Evolutionary conservation across 1,140 invertebrate species (phyloP).

Genomic region (Drosophila ogumai): DNA sequence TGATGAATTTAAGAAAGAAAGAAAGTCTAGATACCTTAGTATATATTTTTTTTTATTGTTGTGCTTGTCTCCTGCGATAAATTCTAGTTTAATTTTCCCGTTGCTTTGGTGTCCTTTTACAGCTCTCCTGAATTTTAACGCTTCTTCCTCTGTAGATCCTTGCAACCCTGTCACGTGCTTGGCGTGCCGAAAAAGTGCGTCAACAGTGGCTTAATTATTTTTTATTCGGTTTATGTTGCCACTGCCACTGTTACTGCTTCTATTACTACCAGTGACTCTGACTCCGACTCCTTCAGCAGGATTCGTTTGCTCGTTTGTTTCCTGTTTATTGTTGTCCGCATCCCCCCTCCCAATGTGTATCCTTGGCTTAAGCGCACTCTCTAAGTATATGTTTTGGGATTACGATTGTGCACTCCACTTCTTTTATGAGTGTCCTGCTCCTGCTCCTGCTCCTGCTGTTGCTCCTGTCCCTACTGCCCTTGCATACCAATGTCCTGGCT

Average conservation of each 20-base stretch:
- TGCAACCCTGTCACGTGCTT: conserved; percentile 61
- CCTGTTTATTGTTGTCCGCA: conserved; percentile 70
- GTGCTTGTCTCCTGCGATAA: not conserved
- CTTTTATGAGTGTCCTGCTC: conserved; percentile 8
- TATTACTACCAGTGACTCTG: not conserved
- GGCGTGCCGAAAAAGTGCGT: conserved; percentile 78
- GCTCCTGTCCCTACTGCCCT: conserved; percentile 7
- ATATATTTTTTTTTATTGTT: not conserved
- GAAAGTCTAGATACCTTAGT: not conserved
- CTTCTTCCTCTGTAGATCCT: not conserved
- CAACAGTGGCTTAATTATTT: conserved; percentile 81
- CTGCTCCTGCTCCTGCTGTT: not conserved
- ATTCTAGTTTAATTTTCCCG: conserved; percentile 13
- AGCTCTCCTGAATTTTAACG: conserved; percentile 7
- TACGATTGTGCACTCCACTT: conserved; percentile 42
- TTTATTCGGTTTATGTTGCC: conserved; percentile 69
- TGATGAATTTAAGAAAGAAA: not conserved
- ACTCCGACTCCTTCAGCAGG: conserved; percentile 1
- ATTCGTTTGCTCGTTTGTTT: conserved; percentile 43
- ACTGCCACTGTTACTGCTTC: not conserved
- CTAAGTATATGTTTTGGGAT: conserved; percentile 76
- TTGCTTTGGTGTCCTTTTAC: not conserved
- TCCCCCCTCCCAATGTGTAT: conserved; percentile 22
- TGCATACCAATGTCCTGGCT: conserved; percentile 45
- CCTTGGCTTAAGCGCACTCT: conserved; percentile 51